Base-by-base conservation (phyloP, 64 coral and sea anemone genomes). In the Actinia tenebrosa region DNA sequence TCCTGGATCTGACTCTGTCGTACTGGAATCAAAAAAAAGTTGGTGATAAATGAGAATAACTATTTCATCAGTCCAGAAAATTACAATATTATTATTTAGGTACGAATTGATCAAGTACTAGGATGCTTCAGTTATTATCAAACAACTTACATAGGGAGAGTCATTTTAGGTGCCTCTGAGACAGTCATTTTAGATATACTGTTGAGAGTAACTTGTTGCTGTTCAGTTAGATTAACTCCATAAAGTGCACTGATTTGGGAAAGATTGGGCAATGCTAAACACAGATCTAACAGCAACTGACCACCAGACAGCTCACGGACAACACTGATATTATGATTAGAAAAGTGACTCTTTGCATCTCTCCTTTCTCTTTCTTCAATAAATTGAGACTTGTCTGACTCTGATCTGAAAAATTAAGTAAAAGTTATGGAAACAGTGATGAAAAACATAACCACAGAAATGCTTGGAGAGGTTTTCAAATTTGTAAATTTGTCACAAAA, bases 271-370 rank as follows among this genome's bases (percentile, higher is more conserved):
- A 85, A 42, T 25, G 26, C 83, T 25, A 85, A 11, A 85, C 83
- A 85, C 43, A 64, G 25, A 64, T 85, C 83, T 20, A 85, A 54
- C 60, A 85, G 63, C 18, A 85, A 10, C 25, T 85, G 83, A 44
- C 83, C 83, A 45, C 83, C 83, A 85, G 54, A 17, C 3, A 85
- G 83, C 20, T 85, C 83, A 17, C 83, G 83, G 4, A 85, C 30
- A 43, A 64, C 83, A 42, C 83, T 42, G 45, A 85, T 85, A 20
- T 85, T 85, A 25, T 64, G 60, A 22, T 85, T 64, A 5, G 83
- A 85, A 20, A 85, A 85, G 7, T 85, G 60, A 13, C 83, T 85
- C 26, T 85, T 85, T 0, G 56, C 60, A 85, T 85, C 83, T 85
- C 60, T 27, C 30, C 18, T 85, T 8, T 59, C 83, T 53, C 20